Evolutionary conservation across 2,113 vertebrate species (phyloP).

Genomic region (Fukomys damarensis): DNA sequence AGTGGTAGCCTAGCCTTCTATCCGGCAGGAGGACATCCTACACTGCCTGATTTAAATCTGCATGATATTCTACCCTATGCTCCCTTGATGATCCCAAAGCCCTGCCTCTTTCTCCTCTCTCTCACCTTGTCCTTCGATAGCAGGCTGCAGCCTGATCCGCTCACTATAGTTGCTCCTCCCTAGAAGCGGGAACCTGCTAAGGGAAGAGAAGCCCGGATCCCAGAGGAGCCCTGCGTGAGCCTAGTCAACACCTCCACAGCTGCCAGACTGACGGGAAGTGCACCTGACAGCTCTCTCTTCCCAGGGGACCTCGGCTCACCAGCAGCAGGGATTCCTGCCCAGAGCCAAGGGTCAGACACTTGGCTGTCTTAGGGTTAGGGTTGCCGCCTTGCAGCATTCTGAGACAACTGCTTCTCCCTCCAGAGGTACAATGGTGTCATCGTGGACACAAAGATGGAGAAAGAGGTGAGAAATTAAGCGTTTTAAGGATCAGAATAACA

Average conservation of each 20-base stretch:
- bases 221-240: not conserved
- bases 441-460: not conserved
- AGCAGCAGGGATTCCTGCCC: not conserved
- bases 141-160: not conserved
- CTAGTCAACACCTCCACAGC: not conserved
- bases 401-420: not conserved
- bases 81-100: no score
- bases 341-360: not conserved
- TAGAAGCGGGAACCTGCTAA: not conserved
- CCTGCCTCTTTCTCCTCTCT: not conserved
- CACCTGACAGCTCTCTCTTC: not conserved
- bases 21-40: not conserved
- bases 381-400: not conserved
- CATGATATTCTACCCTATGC: not conserved
- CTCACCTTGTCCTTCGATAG: not conserved
- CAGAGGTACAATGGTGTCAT: not conserved
- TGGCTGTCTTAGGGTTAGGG: not conserved
- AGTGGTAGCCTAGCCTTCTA: not conserved
- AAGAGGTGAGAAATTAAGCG: not conserved
- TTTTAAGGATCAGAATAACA: not conserved
- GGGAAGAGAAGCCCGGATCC: not conserved
- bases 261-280: not conserved
- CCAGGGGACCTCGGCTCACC: not conserved
- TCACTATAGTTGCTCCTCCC: not conserved
- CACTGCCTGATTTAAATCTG: not conserved